These are phyloP conservation scores for Cephalopterus ornatus DNA, from an alignment of 2,113 vertebrate genomes.

Conservation along the genomic window DNA sequence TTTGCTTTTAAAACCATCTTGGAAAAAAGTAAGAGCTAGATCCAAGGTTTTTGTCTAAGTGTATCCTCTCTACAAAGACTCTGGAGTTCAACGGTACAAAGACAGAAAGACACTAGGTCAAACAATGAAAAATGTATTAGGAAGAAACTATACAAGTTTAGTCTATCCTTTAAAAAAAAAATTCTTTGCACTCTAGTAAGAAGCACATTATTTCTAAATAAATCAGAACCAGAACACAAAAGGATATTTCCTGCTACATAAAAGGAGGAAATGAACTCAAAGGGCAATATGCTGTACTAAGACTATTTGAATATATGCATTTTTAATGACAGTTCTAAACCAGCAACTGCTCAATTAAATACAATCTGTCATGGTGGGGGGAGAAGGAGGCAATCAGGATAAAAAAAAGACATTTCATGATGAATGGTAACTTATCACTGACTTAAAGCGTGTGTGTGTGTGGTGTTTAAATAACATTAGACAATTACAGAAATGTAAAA, in stretches of 20 bases:
- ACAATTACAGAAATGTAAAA: conserved; percentile 20
- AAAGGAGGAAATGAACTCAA: conserved; percentile 34
- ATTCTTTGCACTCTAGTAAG: background rate
- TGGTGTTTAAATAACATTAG: conserved; percentile 11
- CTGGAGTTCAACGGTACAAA: background rate
- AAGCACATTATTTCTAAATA: conserved; percentile 47
- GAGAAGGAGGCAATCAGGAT: background rate
- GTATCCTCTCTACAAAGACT: background rate
- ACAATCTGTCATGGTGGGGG: conserved; percentile 63
- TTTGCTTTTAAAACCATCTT: background rate
- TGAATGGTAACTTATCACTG: conserved; percentile 35
- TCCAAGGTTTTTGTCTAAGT: background rate
- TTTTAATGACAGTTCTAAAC: conserved; percentile 65
- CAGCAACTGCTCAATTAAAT: conserved; percentile 73
- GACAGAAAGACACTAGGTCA: background rate
- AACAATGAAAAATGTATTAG: background rate
- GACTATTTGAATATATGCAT: conserved; percentile 58
- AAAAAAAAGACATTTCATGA: conserved; percentile 26
- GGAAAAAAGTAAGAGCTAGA: background rate
- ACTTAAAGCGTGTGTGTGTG: background rate
- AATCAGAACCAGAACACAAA: conserved; percentile 44
- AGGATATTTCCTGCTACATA: conserved; percentile 49
- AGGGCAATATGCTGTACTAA: conserved; percentile 7
- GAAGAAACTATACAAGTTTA: background rate
- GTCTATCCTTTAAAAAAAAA: background rate